Evolutionary conservation across 2,797 vertebrate genomes (phyloP), one percentile per base, ranked within the genome.

Genomic region (Darevskia nairensis): DNA sequence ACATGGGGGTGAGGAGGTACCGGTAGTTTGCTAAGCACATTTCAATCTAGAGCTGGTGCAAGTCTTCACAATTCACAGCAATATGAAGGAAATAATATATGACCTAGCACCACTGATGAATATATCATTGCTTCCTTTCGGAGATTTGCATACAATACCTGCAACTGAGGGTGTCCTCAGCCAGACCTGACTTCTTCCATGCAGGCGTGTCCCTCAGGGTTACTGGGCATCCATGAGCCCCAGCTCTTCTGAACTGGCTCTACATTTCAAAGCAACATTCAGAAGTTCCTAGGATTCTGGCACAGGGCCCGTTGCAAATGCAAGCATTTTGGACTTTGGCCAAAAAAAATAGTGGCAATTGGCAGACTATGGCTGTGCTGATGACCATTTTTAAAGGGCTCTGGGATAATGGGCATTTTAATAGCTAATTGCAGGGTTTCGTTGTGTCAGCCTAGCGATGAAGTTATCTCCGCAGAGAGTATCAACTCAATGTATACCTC

Each of bases 331-430:
- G 44, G 69, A 0, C 4, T 25, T 21, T 0, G 0, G 64, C 88
- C 79, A 87, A 90, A 84, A 74, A 50, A 59, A 77, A 75, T 64
- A 13, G 9, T 41, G 91, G 86, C 71, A 91, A 81, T 69, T 85
- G 11, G 89, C 83, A 92, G 92, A 94, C 92, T 25, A 4, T 82
- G 91, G 87, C 82, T 92, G 89, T 50, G 17, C 80, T 94, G 94
- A 93, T 89, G 71, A 90, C 85, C 88, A 93, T 92, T 55, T 95
- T 94, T 94, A 95, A 94, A 82, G 64, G 89, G 89, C 92, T 95
- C 86, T 80, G 90, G 89, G 92, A 92, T 97, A 96, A 97, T 95
- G 94, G 95, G 86, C 90, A 92, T 93, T 95, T 95, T 96, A 96
- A 96, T 96, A 94, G 94, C 92, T 85, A 96, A 96, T 95, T 15